phyloP scores from a whole-genome alignment of 2,797 vertebrate genomes.

The Heterohyrax brucei region DNA sequence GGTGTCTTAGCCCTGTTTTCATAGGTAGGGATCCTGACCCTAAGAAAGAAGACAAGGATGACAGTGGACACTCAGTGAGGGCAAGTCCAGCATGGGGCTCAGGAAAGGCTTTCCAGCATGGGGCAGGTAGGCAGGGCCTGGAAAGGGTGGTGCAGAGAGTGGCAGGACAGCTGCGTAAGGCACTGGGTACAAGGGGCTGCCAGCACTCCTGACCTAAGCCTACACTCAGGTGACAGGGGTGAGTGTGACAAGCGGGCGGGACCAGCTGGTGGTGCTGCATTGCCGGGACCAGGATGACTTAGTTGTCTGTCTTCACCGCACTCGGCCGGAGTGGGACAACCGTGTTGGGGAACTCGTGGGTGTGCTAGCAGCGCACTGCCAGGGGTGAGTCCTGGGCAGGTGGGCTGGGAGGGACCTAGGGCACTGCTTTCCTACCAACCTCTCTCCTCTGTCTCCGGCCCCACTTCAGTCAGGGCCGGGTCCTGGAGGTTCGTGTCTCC shows the following conservation, averaged over 20 bases:
- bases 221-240: constrained; percentile 93
- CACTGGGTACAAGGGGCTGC: too few species aligned
- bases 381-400: not conserved
- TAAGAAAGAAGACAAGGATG: not conserved
- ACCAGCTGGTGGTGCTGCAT: constrained; percentile 96
- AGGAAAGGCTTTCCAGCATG: not conserved
- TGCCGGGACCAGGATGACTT: constrained; percentile 92
- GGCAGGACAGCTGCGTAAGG: not conserved
- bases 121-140: not conserved
- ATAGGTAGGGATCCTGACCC: not conserved
- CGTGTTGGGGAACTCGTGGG: constrained; percentile 95
- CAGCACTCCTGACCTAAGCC: not conserved
- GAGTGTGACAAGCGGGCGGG: constrained; percentile 93
- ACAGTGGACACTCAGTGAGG: not conserved
- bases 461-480: constrained; percentile 82
- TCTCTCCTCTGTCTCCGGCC: too few species aligned
- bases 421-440: not conserved
- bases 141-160: not conserved
- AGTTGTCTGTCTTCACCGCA: constrained; percentile 93
- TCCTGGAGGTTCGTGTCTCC: constrained; percentile 85
- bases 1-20: not conserved
- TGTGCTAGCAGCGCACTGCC: constrained; percentile 84
- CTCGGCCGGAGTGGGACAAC: constrained; percentile 91
- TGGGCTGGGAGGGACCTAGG: not conserved
- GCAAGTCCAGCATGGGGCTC: not conserved